Evolutionary conservation across 2,797 vertebrate genomes (phyloP), one percentile per base, ranked within the genome.

Genomic region (Garrulus glandarius): DNA sequence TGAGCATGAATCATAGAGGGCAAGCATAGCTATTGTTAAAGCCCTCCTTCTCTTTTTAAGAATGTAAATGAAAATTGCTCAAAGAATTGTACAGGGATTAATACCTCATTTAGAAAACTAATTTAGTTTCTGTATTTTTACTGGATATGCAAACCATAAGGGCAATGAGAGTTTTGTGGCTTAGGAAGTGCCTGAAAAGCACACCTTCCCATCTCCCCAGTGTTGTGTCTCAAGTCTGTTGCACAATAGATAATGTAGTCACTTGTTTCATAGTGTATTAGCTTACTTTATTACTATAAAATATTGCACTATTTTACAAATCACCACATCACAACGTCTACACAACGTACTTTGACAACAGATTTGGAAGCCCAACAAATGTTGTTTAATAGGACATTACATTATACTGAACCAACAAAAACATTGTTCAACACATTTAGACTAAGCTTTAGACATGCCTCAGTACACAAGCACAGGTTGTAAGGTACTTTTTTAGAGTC

Each of bases 201-300:
- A 86, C 52, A 84, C 9, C 43, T 85, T 92, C 77, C 59, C 92
- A 24, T 67, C 34, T 86, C 63, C 78, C 41, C 89, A 91, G 71
- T 21, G 80, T 85, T 92, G 69, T 49, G 47, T 94, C 90, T 96
- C 15, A 5, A 59, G 53, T 78, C 60, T 96, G 93, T 91, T 87
- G 96, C 92, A 96, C 79, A 96, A 96, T 78, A 95, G 92, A 97
- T 96, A 96, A 97, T 96, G 70, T 97, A 97, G 92, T 96, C 96
- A 86, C 84, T 96, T 91, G 76, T 95, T 97, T 97, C 76, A 91
- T 88, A 92, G 65, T 87, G 67, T 89, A 95, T 96, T 94, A 95
- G 74, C 93, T 96, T 90, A 81, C 85, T 97, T 97, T 97, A 97
- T 97, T 97, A 77, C 95, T 97, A 87, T 46, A 87, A 92, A 92